A percentile compares a stretch with the other conserved stretches of the same genome.
These are phyloP conservation scores for Bibio marci DNA, from an alignment of 2,888 invertebrate species.

Conservation along the genomic window DNA sequence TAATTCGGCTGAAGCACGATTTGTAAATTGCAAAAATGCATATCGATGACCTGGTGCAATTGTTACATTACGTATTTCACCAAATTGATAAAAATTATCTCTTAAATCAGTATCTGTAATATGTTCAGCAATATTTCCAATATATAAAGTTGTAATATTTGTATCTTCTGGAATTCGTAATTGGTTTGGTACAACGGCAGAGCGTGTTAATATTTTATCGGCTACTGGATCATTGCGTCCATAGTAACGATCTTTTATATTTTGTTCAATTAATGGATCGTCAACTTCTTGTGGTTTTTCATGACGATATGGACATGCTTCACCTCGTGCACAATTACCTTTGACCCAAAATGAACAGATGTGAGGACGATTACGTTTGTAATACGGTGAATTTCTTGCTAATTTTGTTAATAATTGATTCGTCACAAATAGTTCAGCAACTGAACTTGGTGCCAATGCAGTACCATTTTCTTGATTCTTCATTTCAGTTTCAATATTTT, in stretches of 20 bases:
- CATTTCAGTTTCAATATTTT: conserved; percentile 68
- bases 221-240: conserved; percentile 89
- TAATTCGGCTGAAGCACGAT: conserved; percentile 73
- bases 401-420: conserved; percentile 68
- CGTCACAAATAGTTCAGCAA: conserved; percentile 50
- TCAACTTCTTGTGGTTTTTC: conserved; percentile 90
- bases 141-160: conserved; percentile 89
- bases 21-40: conserved; percentile 93
- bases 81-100: conserved; percentile 97
- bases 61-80: conserved; percentile 88
- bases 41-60: conserved; percentile 87
- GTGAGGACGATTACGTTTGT: conserved; percentile 79
- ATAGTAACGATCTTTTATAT: conserved; percentile 80
- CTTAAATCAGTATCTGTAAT: conserved; percentile 81
- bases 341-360: conserved; percentile 94
- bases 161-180: conserved; percentile 91
- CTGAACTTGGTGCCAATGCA: conserved; percentile 38
- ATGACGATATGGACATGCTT: conserved; percentile 86
- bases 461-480: conserved; percentile 25
- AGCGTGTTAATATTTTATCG: conserved; percentile 71
- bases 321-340: conserved; percentile 83
- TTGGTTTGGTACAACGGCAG: conserved; percentile 75
- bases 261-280: conserved; percentile 83
- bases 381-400: conserved; percentile 79
- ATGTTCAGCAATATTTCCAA: conserved; percentile 85